phyloP scores from a whole-genome alignment of 2,797 vertebrate species.

The Lacerta agilis region DNA sequence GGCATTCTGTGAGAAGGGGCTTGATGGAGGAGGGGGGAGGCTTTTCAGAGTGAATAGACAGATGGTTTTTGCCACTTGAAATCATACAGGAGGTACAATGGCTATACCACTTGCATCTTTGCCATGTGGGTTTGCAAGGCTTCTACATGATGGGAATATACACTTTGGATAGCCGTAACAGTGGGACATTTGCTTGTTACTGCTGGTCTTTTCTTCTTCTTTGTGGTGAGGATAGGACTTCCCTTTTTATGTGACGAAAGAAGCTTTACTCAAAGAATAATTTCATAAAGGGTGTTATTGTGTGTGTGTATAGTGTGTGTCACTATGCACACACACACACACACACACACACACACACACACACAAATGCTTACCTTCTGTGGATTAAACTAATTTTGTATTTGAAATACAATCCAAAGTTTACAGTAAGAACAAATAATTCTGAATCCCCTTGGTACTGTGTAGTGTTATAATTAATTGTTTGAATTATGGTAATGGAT shows the following conservation, averaged over 20 bases:
- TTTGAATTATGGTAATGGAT: constrained; percentile 24
- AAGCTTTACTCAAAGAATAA: constrained; percentile 47
- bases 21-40: not conserved
- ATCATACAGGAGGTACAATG: not conserved
- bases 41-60: constrained; percentile 42
- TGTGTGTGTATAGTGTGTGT: not conserved
- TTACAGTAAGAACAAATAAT: constrained; percentile 38
- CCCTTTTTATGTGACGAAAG: constrained; percentile 52
- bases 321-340: not conserved
- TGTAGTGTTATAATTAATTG: constrained; percentile 16
- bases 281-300: constrained; percentile 35
- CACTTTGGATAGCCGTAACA: constrained; percentile 27
- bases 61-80: constrained; percentile 52
- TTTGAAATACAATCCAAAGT: constrained; percentile 54
- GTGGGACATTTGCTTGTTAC: constrained; percentile 42
- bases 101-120: not conserved
- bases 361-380: constrained; percentile 3
- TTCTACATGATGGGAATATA: constrained; percentile 56
- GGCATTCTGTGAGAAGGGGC: constrained; percentile 43
- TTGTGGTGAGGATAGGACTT: constrained; percentile 49
- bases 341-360: no score
- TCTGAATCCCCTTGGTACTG: constrained; percentile 39
- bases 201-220: constrained; percentile 49
- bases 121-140: constrained; percentile 26
- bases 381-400: constrained; percentile 46